Evolutionary conservation across 2,113 vertebrate genomes (phyloP).

Genomic region (Megaceryle maxima): DNA sequence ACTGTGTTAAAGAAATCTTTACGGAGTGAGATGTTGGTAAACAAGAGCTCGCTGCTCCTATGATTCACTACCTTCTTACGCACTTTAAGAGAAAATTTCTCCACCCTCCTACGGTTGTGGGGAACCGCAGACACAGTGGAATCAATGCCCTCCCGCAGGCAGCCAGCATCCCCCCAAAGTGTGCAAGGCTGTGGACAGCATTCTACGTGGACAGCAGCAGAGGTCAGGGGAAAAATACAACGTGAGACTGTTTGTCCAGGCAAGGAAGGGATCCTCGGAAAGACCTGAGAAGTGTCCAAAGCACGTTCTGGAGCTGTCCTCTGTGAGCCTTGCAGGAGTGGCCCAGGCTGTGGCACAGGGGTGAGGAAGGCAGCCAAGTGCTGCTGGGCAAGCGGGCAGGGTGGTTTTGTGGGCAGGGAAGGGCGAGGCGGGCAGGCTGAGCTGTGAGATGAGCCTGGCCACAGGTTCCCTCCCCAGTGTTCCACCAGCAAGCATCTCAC

Average conservation of each 20-base stretch:
- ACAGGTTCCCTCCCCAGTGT: not conserved
- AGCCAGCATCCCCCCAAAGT: not conserved
- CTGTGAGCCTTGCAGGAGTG: not conserved
- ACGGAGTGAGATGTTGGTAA: not conserved
- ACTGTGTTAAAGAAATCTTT: not conserved
- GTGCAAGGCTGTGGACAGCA: not conserved
- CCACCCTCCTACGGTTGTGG: not conserved
- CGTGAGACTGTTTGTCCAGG: fast-evolving
- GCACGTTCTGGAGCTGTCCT: not conserved
- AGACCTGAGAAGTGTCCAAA: not conserved
- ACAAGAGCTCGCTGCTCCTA: conserved; percentile 13
- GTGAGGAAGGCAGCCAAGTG: not conserved
- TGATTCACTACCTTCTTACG: conserved; percentile 60
- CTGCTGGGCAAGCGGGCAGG: conserved; percentile 3
- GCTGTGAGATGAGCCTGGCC: fast-evolving
- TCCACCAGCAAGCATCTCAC: not conserved
- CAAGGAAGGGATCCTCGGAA: not conserved
- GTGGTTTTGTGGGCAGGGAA: not conserved
- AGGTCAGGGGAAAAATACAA: not conserved
- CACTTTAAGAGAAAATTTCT: conserved; percentile 32
- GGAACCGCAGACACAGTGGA: conserved; percentile 28
- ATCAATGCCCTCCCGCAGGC: not conserved
- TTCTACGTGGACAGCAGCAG: not conserved
- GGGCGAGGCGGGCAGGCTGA: not conserved
- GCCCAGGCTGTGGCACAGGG: not conserved